Evolutionary conservation across 2,888 invertebrate genomes (phyloP).

Genomic region (Ochlodes sylvanus): DNA sequence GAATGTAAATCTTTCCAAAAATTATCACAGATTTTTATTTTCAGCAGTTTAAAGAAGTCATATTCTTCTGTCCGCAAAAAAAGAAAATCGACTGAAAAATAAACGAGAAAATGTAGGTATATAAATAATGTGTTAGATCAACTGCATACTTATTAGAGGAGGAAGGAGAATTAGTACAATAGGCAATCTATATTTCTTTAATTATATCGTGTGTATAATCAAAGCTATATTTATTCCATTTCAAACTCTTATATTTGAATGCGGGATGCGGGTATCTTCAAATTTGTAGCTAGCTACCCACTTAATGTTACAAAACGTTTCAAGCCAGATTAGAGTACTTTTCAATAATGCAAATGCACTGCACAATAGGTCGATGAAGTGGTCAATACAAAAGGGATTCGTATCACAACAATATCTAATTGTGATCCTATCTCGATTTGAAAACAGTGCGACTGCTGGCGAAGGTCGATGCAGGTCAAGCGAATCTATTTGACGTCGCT

Average conservation of each 20-base stretch:
- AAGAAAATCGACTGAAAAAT: too few relatives aligned
- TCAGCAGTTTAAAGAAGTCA: too few relatives aligned
- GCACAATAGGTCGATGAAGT: slow-evolving; percentile 21
- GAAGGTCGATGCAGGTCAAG: slow-evolving; percentile 74
- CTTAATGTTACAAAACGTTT: slow-evolving; percentile 13
- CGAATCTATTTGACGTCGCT: slow-evolving; percentile 59
- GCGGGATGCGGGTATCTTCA: slow-evolving; percentile 40
- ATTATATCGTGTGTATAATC: too few relatives aligned
- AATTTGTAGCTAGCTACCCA: slow-evolving; percentile 4
- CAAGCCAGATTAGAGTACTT: slow-evolving; percentile 21
- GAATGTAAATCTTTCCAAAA: neutral
- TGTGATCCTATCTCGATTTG: slow-evolving; percentile 64
- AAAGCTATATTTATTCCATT: neutral
- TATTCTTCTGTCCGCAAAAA: too few relatives aligned
- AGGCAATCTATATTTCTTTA: too few relatives aligned
- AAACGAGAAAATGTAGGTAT: neutral
- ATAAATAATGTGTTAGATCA: neutral
- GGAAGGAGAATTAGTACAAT: too few relatives aligned
- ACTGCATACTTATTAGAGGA: too few relatives aligned
- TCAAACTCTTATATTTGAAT: neutral
- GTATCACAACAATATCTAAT: slow-evolving; percentile 53
- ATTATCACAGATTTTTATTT: neutral
- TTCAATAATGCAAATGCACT: slow-evolving; percentile 25
- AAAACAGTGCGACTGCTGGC: slow-evolving; percentile 51
- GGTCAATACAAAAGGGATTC: slow-evolving; percentile 38